Conservation (phyloP, 2,888 invertebrate genomes). For the Agrotis ipsilon region DNA sequence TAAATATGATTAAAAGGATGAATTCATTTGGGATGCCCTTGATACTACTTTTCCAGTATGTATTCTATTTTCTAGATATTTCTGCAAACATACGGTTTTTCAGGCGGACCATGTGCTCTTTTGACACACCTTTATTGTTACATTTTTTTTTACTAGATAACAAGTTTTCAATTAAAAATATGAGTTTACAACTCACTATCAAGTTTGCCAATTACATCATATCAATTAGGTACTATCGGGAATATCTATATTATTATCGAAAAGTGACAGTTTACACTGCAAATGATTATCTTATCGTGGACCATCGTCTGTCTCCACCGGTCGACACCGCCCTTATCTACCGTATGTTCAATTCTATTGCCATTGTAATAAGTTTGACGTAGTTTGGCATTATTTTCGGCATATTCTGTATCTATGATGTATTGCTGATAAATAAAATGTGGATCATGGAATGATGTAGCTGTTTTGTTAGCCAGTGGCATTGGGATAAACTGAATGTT, state of each 20-base stretch:
- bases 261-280: not conserved
- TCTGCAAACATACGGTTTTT: too few species aligned
- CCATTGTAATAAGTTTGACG: slow-evolving; percentile 21
- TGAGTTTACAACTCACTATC: not conserved
- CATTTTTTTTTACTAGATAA: too few species aligned
- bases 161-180: not conserved
- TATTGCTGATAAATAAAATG: slow-evolving; percentile 31
- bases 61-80: too few species aligned
- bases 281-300: slow-evolving; percentile 32
- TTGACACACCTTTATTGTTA: too few species aligned
- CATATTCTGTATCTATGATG: not conserved
- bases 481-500: not conserved
- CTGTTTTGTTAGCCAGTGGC: not conserved
- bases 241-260: slow-evolving; percentile 28
- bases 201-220: slow-evolving; percentile 17
- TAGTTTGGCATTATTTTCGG: not conserved
- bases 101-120: too few species aligned
- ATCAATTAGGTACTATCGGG: slow-evolving; percentile 8
- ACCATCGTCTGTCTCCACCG: slow-evolving; percentile 21
- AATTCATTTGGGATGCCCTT: too few species aligned
- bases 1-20: too few species aligned
- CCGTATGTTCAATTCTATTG: slow-evolving; percentile 12
- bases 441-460: not conserved
- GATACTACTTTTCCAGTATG: too few species aligned
- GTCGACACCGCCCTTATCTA: slow-evolving; percentile 5